These are phyloP conservation scores for Ceratina japonica DNA, from an alignment of 1,140 invertebrate species.

Conservation along the genomic window DNA sequence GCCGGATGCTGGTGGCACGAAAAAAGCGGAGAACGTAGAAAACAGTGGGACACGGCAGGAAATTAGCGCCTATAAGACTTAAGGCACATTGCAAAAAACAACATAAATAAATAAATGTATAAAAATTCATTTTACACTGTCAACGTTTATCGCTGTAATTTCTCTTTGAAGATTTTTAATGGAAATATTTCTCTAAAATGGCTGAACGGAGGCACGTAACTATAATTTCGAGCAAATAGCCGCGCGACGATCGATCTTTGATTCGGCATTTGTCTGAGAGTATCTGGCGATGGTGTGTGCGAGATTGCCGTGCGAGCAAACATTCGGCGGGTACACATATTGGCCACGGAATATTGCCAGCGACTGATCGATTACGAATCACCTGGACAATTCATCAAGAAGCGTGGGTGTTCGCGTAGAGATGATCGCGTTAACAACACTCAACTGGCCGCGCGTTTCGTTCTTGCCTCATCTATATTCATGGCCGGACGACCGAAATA, in stretches of 20 bases:
- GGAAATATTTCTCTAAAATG: background rate
- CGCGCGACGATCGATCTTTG: constrained; percentile 57
- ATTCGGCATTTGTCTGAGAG: constrained; percentile 52
- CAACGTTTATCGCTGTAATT: too few species aligned
- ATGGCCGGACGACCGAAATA: too few species aligned
- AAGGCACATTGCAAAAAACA: too few species aligned
- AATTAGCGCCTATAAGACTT: background rate
- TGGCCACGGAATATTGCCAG: constrained; percentile 52
- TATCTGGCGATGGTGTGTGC: background rate
- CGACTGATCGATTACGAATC: constrained; percentile 59
- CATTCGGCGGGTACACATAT: constrained; percentile 51
- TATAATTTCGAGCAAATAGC: constrained; percentile 62
- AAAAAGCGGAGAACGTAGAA: constrained; percentile 44
- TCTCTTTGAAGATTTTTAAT: too few species aligned
- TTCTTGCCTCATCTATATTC: too few species aligned
- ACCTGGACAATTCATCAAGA: constrained; percentile 54
- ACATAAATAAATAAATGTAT: too few species aligned
- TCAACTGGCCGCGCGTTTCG: background rate
- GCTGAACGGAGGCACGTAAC: background rate
- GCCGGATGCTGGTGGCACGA: background rate
- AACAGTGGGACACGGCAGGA: background rate
- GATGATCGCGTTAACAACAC: constrained; percentile 32
- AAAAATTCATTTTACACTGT: too few species aligned
- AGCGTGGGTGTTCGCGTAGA: constrained; percentile 1
- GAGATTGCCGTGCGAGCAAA: constrained; percentile 50